Evolutionary conservation across 2,797 vertebrate species (phyloP), one percentile per base, ranked within the genome.

Genomic region (Danio choprae): DNA sequence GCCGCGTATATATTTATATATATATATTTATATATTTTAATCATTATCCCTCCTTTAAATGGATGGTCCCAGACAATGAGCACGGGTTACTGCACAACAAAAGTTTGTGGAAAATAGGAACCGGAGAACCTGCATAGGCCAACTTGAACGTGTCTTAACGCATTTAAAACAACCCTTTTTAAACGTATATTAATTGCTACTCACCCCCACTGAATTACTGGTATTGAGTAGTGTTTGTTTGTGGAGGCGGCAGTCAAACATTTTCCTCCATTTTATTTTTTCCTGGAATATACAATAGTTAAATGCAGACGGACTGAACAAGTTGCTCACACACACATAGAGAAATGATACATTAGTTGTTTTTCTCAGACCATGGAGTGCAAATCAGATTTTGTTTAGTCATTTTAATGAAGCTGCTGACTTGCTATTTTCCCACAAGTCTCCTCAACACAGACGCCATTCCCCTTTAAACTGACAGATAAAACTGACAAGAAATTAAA

Each of bases 311-410:
- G 87, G 94, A 97, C 93, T 92, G 94, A 96, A 94, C 94, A 96
- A 97, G 95, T 95, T 94, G 95, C 95, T 95, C 88, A 92, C 88
- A 96, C 89, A 92, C 94, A 94, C 88, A 96, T 89, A 92, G 93
- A 29, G 29, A 91, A 88, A 92, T 94, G 85, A 94, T 94, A 94
- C 96, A 96, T 95, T 94, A 95, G 94, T 95, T 94, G 44, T 82
- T 68, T 50, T 93, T 90, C 95, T 95, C 95, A 96, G 93, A 95
- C 95, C 96, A 97, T 91, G 96, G 96, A 98, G 96, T 98, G 97
- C 97, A 99, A 98, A 97, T 96, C 93, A 95, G 94, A 95, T 95
- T 95, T 74, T 8, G 9, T 97, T 94, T 94, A 96, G 79, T 95
- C 93, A 95, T 90, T 88, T 89, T 75, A 89, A 87, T 87, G 50